Percentiles rank a stretch among this genome's conserved stretches.
Conservation (phyloP, 2,888 invertebrate species). For the Homarus gammarus region DNA sequence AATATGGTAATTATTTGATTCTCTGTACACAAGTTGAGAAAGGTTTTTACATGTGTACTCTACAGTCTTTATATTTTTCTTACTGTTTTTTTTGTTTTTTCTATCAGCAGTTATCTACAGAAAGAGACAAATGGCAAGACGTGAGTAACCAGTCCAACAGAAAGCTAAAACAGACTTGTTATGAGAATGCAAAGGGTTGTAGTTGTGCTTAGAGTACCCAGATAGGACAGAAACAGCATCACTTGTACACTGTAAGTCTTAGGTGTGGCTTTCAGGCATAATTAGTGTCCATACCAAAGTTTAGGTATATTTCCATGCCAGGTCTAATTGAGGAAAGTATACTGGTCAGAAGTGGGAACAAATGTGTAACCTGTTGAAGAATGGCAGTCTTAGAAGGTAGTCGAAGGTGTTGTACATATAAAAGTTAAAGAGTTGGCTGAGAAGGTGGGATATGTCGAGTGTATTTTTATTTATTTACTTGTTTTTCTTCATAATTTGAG, state of each 20-base stretch:
- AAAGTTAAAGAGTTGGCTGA: neutral
- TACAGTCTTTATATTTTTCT: neutral
- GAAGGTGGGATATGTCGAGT: neutral
- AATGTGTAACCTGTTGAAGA: neutral
- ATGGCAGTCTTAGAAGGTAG: constrained; percentile 3
- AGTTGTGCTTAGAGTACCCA: constrained; percentile 39
- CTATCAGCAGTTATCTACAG: constrained; percentile 51
- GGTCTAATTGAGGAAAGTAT: constrained; percentile 9
- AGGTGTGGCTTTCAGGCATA: constrained; percentile 20
- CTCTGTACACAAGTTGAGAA: too few species aligned
- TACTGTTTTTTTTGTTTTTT: neutral
- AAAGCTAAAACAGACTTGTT: constrained; percentile 5
- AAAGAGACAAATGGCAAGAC: constrained; percentile 68
- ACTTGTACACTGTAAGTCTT: constrained; percentile 19
- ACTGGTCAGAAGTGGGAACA: neutral
- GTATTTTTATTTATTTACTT: neutral
- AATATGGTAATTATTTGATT: too few species aligned
- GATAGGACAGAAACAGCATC: constrained; percentile 34
- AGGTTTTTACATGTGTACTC: neutral
- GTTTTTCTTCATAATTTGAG: neutral
- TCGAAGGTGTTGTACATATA: neutral
- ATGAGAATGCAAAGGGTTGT: constrained; percentile 45
- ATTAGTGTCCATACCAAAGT: constrained; percentile 70
- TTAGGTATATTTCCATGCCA: constrained; percentile 51
- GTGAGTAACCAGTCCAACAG: constrained; percentile 51